Evolutionary conservation across 2,797 vertebrate genomes (phyloP), one percentile per base, ranked within the genome.

Genomic region (Astyanax mexicanus): DNA sequence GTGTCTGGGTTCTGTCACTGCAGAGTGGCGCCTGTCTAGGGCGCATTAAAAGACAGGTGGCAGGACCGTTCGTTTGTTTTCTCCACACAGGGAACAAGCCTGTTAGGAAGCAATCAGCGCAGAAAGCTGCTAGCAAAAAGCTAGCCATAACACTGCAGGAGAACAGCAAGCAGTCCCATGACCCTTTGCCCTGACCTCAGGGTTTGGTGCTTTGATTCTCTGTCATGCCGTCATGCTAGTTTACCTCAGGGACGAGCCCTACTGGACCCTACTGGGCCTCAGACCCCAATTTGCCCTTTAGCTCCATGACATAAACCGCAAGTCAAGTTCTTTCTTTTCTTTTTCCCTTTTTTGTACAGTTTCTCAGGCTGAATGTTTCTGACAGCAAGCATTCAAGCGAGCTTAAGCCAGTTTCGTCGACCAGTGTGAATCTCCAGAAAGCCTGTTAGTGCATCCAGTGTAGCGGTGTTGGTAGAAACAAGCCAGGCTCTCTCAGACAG

Each of bases 21-120:
- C 3, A 55, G 57, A 47, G 77, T 47, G 52, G 57, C 15, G 29
- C 47, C 52, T 68, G 40, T 65, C 15, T 54, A 35, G 12, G 6
- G 60, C 21, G 37, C 57, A 21, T 66, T 66, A 55, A 38, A 62
- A 77, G 74, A 80, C 72, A 58, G 19, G 62, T 68, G 65, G n/a
- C 45, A 47, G 54, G 19, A 58, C 38, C 19, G 3, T 74, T 35
- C 45, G 21, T 76, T 29, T 5, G 5, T 52, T 19, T 44, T 42
- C 37, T 45, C 54, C 38, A 15, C 19, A 11, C 37, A 58, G 11
- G 7, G 21, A 21, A 17, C 5, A 3, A 69, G 13, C 19, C 5
- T 35, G 42, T 51, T 49, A 11, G 49, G 76, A 71, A 62, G 69
- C 75, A 65, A 69, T 78, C 62, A 58, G 12, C n/a, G n/a, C n/a